phyloP scores from a whole-genome alignment of 2,888 invertebrate species.

The Leucania comma region DNA sequence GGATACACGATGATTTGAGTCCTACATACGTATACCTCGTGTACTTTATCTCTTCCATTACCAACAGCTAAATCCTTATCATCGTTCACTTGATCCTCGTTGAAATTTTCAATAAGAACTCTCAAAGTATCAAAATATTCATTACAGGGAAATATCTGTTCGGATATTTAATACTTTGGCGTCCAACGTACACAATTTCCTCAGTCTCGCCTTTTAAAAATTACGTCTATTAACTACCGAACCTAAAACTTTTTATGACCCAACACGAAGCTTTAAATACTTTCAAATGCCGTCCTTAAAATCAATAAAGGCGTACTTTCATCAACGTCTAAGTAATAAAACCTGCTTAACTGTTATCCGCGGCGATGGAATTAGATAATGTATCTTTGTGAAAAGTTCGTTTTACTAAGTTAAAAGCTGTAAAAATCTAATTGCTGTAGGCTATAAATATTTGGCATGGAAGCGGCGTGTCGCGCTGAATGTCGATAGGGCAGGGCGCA shows the following conservation, averaged over 20 bases:
- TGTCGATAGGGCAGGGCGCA: slow-evolving; percentile 80
- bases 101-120: slow-evolving; percentile 56
- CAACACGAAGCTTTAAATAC: slow-evolving; percentile 85
- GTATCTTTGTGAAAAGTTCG: slow-evolving; percentile 83
- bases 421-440: slow-evolving; percentile 86
- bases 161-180: slow-evolving; percentile 61
- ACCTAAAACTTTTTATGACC: slow-evolving; percentile 84
- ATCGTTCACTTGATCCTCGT: slow-evolving; percentile 50
- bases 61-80: slow-evolving; percentile 55
- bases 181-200: slow-evolving; percentile 63
- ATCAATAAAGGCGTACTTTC: slow-evolving; percentile 88
- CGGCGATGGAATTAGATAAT: slow-evolving; percentile 86
- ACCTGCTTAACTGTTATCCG: slow-evolving; percentile 86
- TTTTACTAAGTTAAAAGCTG: slow-evolving; percentile 77
- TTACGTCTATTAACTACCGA: slow-evolving; percentile 80
- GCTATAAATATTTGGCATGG: slow-evolving; percentile 85
- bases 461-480: slow-evolving; percentile 78
- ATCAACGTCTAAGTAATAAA: slow-evolving; percentile 87
- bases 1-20: slow-evolving; percentile 65
- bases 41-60: slow-evolving; percentile 61
- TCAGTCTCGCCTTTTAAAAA: slow-evolving; percentile 71
- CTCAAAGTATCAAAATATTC: slow-evolving; percentile 57
- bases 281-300: slow-evolving; percentile 86
- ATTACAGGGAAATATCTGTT: slow-evolving; percentile 57
- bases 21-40: slow-evolving; percentile 51